Percentiles rank a stretch among this genome's conserved stretches.
phyloP scores from a whole-genome alignment of 2,113 vertebrate genomes.

The Anguilla rostrata region DNA sequence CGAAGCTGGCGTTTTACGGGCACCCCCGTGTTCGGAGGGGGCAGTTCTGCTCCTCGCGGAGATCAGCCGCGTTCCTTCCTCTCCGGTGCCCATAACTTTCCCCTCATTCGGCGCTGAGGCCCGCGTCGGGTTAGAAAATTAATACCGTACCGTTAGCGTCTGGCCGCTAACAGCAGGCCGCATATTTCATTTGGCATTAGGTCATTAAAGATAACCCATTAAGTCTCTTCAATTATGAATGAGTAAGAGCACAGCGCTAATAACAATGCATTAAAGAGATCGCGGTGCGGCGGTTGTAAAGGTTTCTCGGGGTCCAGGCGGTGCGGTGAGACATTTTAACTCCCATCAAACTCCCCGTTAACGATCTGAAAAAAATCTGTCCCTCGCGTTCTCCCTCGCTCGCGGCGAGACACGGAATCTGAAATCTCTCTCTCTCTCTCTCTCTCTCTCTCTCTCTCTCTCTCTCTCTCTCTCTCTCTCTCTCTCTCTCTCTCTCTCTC shows the following conservation, averaged over 20 bases:
- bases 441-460: neutral
- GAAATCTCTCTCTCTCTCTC: too few species aligned
- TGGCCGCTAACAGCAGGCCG: neutral
- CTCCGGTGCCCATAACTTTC: neutral
- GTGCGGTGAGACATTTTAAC: neutral
- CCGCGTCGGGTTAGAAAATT: neutral
- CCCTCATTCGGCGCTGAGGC: neutral
- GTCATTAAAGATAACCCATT: neutral
- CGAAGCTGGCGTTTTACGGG: too few species aligned
- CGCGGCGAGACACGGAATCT: neutral
- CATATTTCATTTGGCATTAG: neutral
- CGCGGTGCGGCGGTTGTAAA: neutral
- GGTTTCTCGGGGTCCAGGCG: neutral
- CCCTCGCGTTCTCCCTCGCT: neutral
- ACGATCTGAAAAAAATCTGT: neutral
- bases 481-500: neutral
- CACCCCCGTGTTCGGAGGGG: too few species aligned
- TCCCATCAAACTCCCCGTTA: constrained; percentile 3
- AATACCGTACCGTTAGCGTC: neutral
- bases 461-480: neutral
- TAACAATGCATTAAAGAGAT: neutral
- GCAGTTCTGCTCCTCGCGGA: too few species aligned
- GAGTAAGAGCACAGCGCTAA: neutral
- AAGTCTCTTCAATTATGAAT: neutral
- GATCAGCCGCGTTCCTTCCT: too few species aligned